Percentiles rank a stretch among this genome's conserved stretches.
Evolutionary conservation across 2,113 vertebrate species (phyloP).

Genomic region (Chlamydotis undulata): DNA sequence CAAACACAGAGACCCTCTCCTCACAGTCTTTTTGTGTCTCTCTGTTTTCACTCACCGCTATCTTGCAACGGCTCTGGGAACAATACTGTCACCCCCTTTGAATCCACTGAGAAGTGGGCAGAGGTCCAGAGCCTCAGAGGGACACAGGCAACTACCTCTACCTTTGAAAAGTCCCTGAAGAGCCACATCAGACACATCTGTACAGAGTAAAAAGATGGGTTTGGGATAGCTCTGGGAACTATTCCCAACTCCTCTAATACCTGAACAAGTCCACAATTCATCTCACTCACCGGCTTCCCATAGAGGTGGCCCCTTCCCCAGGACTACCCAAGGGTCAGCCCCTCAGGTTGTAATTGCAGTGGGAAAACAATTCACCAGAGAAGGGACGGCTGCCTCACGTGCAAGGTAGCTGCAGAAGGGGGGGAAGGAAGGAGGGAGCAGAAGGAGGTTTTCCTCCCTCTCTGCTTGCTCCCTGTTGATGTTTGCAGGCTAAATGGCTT

Average conservation of each 20-base stretch:
- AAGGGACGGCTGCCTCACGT: not conserved
- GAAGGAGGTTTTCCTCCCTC: not conserved
- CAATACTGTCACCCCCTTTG: not conserved
- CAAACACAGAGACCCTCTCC: not conserved
- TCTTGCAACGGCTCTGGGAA: not conserved
- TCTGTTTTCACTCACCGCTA: not conserved
- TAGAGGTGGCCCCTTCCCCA: not conserved
- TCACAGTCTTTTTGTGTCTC: not conserved
- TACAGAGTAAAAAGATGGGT: not conserved
- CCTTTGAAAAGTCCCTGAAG: not conserved
- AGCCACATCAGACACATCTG: not conserved
- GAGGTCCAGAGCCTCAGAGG: not conserved
- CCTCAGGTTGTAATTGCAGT: not conserved
- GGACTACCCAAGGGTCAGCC: not conserved
- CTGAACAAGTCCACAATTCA: not conserved
- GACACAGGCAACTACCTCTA: not conserved
- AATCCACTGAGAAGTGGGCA: not conserved
- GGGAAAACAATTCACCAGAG: not conserved
- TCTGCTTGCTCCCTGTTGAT: not conserved
- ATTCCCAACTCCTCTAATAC: not conserved
- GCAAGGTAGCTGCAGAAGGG: not conserved
- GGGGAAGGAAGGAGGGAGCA: not conserved
- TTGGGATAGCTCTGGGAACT: not conserved
- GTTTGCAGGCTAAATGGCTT: not conserved
- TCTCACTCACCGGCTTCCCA: not conserved